phyloP scores from a whole-genome alignment of 2,797 vertebrate species.

The Triplophysa yarkandensis region DNA sequence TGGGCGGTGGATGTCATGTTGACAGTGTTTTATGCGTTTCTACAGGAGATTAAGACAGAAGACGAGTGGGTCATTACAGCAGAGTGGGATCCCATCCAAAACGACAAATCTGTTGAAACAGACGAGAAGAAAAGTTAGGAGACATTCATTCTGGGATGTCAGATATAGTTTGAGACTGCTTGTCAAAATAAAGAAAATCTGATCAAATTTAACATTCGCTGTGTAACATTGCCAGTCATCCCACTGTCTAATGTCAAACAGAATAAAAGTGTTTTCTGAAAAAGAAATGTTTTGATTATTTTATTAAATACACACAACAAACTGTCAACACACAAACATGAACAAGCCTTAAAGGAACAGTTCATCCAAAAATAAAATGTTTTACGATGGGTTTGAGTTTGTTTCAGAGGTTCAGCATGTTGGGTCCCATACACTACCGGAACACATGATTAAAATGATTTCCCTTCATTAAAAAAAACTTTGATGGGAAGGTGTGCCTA shows the following conservation, averaged over 20 bases:
- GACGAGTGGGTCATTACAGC: conserved; percentile 54
- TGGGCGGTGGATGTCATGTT: conserved; percentile 83
- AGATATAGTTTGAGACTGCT: not conserved
- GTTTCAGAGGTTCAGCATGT: too few relatives aligned
- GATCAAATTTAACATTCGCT: conserved; percentile 2
- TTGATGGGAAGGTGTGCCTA: too few relatives aligned
- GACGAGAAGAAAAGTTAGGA: not conserved
- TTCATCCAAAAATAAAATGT: too few relatives aligned
- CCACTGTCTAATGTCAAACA: not conserved
- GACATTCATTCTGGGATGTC: conserved; percentile 1
- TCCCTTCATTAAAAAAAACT: too few relatives aligned
- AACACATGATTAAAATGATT: too few relatives aligned
- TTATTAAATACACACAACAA: not conserved
- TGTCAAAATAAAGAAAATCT: not conserved
- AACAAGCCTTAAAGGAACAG: too few relatives aligned
- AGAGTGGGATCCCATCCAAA: conserved; percentile 69
- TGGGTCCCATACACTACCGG: too few relatives aligned
- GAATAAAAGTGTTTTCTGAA: not conserved
- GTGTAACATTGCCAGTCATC: not conserved
- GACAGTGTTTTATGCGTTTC: conserved; percentile 46
- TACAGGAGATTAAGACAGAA: conserved; percentile 52
- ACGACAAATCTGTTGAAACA: conserved; percentile 59
- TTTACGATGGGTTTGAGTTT: too few relatives aligned
- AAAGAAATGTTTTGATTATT: conserved; percentile 11
- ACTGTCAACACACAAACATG: not conserved